These are phyloP conservation scores for Sesia apiformis DNA, from an alignment of 2,888 invertebrate genomes.

Conservation along the genomic window DNA sequence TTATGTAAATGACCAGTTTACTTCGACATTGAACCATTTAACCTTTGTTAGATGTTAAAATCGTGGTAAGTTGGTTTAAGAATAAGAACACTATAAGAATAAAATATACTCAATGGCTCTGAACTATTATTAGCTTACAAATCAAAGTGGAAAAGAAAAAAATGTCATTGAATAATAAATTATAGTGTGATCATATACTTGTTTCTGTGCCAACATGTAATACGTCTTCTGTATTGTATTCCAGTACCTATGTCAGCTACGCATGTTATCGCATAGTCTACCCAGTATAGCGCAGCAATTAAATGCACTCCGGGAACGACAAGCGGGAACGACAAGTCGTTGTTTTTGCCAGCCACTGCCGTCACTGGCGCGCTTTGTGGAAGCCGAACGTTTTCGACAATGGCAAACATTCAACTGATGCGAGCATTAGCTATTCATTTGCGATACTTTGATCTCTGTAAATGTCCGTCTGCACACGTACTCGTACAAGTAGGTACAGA, in stretches of 20 bases:
- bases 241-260: constrained; percentile 3
- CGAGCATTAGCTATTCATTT: constrained; percentile 30
- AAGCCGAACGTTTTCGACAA: constrained; percentile 45
- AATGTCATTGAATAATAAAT: no score
- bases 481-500: background rate
- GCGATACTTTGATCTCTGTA: constrained; percentile 23
- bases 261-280: constrained; percentile 1
- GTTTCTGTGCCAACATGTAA: background rate
- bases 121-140: no score
- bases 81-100: no score
- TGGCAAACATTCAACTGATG: constrained; percentile 42
- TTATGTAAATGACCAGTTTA: no score
- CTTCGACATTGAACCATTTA: no score
- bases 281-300: constrained; percentile 38
- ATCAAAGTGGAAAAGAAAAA: no score
- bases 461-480: constrained; percentile 8
- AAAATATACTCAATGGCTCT: no score
- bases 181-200: background rate
- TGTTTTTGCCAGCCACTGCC: constrained; percentile 37
- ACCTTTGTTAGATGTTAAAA: no score
- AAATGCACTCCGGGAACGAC: constrained; percentile 44
- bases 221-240: background rate
- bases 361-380: constrained; percentile 41
- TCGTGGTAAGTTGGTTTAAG: no score
- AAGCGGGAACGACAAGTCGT: constrained; percentile 24